phyloP scores from a whole-genome alignment of 2,113 vertebrate genomes.

The Bubalus kerabau region DNA sequence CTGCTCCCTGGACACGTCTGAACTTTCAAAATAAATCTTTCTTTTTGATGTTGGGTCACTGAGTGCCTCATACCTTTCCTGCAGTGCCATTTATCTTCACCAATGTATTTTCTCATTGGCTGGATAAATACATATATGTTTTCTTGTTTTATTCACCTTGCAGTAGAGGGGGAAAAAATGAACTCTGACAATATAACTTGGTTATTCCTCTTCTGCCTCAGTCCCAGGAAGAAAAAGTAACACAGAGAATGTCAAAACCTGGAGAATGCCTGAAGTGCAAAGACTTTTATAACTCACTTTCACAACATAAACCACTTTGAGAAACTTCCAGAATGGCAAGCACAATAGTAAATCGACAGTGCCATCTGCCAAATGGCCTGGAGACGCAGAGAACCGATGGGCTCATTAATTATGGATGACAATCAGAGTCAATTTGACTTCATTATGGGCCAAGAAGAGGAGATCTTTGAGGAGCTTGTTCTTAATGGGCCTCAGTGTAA shows the following conservation, averaged over 20 bases:
- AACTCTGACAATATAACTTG: conserved; percentile 46
- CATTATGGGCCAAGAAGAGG: conserved; percentile 65
- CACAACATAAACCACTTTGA: conserved; percentile 52
- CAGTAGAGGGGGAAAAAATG: background rate
- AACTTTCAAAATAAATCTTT: conserved; percentile 80
- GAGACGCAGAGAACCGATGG: conserved; percentile 50
- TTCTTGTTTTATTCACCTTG: conserved; percentile 75
- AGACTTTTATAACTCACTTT: conserved; percentile 55
- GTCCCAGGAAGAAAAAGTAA: conserved; percentile 22
- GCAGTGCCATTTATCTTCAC: conserved; percentile 78
- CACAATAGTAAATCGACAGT: conserved; percentile 58
- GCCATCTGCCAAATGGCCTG: conserved; percentile 71
- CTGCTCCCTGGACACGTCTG: conserved; percentile 72
- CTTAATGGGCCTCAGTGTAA: conserved; percentile 61
- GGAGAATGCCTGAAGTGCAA: conserved; percentile 40
- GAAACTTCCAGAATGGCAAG: conserved; percentile 63
- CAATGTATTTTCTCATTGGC: conserved; percentile 78
- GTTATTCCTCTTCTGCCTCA: conserved; percentile 42
- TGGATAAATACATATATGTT: conserved; percentile 79
- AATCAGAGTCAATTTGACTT: conserved; percentile 72
- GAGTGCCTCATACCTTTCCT: conserved; percentile 76
- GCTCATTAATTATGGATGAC: conserved; percentile 67
- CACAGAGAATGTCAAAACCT: conserved; percentile 43
- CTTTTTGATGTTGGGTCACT: conserved; percentile 76
- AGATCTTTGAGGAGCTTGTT: conserved; percentile 62